Conservation (phyloP, 2,113 vertebrate species). For the Formicarius rufipectus region DNA sequence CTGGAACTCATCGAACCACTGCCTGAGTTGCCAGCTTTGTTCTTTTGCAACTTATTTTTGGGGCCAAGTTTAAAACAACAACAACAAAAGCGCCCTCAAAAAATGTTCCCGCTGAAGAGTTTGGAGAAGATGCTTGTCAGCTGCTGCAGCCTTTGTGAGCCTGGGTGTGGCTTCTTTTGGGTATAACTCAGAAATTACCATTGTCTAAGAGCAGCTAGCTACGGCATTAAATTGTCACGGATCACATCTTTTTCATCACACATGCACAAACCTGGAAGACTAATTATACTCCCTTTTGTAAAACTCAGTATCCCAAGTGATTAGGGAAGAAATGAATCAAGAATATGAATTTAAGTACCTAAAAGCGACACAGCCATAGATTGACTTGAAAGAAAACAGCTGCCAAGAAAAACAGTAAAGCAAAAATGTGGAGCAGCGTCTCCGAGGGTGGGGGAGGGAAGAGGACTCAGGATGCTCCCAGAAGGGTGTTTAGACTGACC, state of each 20-base stretch:
- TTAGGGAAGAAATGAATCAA: conserved; percentile 43
- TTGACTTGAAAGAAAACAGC: conserved; percentile 31
- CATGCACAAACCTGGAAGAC: conserved; percentile 38
- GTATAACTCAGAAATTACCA: conserved; percentile 41
- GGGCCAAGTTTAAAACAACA: conserved; percentile 15
- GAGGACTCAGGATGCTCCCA: neutral
- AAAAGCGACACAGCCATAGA: neutral
- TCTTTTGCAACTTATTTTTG: neutral
- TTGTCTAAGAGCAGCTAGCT: conserved; percentile 37
- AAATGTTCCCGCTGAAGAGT: neutral
- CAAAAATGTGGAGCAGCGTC: neutral
- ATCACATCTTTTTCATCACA: conserved; percentile 46
- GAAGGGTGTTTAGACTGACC: neutral
- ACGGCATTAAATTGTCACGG: conserved; percentile 12
- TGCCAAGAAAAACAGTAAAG: conserved; percentile 15
- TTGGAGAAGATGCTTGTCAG: conserved; percentile 45
- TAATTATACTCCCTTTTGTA: conserved; percentile 44
- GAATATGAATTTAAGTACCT: conserved; percentile 52
- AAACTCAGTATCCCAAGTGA: conserved; percentile 26
- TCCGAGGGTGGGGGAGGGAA: neutral
- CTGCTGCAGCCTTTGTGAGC: conserved; percentile 15
- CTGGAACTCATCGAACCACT: neutral
- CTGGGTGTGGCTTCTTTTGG: conserved; percentile 30
- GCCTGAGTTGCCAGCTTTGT: neutral
- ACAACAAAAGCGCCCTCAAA: neutral